Percentiles rank a stretch among this genome's conserved stretches.
Evolutionary conservation across 2,113 vertebrate species (phyloP).

Genomic region (cat (Felis catus)): DNA sequence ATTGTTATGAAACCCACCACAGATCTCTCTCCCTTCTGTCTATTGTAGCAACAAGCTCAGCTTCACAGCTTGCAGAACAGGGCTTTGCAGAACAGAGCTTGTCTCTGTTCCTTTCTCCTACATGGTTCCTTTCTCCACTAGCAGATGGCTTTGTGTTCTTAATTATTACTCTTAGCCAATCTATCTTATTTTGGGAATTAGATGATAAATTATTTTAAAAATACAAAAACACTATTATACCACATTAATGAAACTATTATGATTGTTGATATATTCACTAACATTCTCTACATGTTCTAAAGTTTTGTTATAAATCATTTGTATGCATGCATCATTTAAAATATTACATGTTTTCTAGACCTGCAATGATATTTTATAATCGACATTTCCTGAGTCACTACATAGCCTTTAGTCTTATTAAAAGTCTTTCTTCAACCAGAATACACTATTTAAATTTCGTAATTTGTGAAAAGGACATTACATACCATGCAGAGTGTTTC

Average conservation of each 20-base stretch:
- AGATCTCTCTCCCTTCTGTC: too few relatives aligned
- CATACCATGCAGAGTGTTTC: not conserved
- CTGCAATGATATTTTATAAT: not conserved
- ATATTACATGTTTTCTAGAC: not conserved
- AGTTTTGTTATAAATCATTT: not conserved
- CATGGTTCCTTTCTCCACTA: not conserved
- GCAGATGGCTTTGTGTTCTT: not conserved
- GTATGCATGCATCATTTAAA: not conserved
- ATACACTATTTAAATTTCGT: not conserved
- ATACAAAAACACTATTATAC: not conserved
- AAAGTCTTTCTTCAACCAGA: not conserved
- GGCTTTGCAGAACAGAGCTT: too few relatives aligned
- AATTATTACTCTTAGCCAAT: not conserved
- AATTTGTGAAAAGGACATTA: not conserved
- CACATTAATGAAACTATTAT: not conserved
- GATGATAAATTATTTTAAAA: not conserved
- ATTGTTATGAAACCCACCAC: not conserved
- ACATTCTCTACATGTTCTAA: not conserved
- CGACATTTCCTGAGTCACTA: not conserved
- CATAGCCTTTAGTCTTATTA: not conserved
- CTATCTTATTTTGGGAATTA: not conserved
- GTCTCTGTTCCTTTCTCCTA: not conserved
- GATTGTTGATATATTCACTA: not conserved
- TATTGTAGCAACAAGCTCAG: not conserved
- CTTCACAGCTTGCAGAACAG: not conserved